Conservation (phyloP, 2,888 invertebrate species). For the Aquatica leii region DNA sequence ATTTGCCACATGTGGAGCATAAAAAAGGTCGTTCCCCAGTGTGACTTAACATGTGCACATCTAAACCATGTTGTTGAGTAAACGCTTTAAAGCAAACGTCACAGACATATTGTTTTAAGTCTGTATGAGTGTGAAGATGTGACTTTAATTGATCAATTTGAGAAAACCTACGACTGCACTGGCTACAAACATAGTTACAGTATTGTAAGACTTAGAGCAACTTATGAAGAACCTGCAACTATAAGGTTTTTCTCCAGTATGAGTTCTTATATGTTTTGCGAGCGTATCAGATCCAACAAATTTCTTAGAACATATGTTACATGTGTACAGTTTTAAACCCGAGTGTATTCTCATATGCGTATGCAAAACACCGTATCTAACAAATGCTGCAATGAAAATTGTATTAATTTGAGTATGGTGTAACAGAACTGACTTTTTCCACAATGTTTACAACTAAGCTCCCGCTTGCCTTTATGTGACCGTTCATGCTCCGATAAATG, state of each 20-base stretch:
- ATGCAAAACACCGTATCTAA: constrained; percentile 22
- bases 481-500: constrained; percentile 46
- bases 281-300: constrained; percentile 42
- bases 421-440: constrained; percentile 32
- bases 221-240: constrained; percentile 29
- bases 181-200: constrained; percentile 21
- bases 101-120: constrained; percentile 49
- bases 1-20: constrained; percentile 50
- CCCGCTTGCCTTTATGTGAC: constrained; percentile 40
- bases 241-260: constrained; percentile 39
- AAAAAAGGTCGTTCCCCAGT: constrained; percentile 50
- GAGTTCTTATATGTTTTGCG: constrained; percentile 40
- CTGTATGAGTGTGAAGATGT: constrained; percentile 46
- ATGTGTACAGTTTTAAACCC: constrained; percentile 38
- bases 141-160: constrained; percentile 47
- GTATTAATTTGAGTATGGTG: neutral
- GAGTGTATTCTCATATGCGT: constrained; percentile 43
- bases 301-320: constrained; percentile 37
- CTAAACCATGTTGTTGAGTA: constrained; percentile 51
- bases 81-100: constrained; percentile 51
- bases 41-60: constrained; percentile 51
- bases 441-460: constrained; percentile 40
- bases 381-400: constrained; percentile 33
- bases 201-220: neutral
- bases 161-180: constrained; percentile 47